Conservation (phyloP, 2,888 invertebrate genomes). For the Listrodromus nycthemerus region DNA sequence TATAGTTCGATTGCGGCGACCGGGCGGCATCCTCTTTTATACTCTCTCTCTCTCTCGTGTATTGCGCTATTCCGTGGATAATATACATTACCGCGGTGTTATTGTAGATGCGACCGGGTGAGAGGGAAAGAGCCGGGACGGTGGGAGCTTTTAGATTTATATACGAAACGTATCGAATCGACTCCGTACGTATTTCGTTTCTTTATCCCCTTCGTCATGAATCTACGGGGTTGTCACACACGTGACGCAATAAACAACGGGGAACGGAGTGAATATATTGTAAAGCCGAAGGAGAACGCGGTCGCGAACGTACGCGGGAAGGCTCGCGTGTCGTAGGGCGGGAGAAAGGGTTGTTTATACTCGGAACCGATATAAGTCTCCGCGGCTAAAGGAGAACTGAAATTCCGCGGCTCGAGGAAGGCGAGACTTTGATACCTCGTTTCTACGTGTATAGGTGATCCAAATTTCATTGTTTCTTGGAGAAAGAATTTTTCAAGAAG, state of each 20-base stretch:
- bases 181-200: slow-evolving; percentile 26
- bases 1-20: slow-evolving; percentile 50
- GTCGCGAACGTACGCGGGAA: neutral
- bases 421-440: neutral
- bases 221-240: slow-evolving; percentile 24
- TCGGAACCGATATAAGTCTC: slow-evolving; percentile 1
- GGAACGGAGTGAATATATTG: slow-evolving; percentile 4
- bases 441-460: neutral
- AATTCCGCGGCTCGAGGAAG: slow-evolving; percentile 3
- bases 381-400: slow-evolving; percentile 1
- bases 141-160: slow-evolving; percentile 13
- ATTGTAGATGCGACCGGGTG: neutral
- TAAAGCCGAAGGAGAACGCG: neutral
- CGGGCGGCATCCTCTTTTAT: slow-evolving; percentile 53
- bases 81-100: slow-evolving; percentile 9
- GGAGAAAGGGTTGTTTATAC: slow-evolving; percentile 19
- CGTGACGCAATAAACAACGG: slow-evolving; percentile 20
- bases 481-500: neutral
- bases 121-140: neutral
- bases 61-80: slow-evolving; percentile 31
- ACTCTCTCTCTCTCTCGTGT: slow-evolving; percentile 6
- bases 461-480: neutral
- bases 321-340: neutral
- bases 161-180: slow-evolving; percentile 16
- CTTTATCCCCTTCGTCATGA: slow-evolving; percentile 26